These are phyloP conservation scores for Epizoanthus scotinus DNA, from an alignment of 92 coral and sea anemone genomes.

Conservation along the genomic window DNA sequence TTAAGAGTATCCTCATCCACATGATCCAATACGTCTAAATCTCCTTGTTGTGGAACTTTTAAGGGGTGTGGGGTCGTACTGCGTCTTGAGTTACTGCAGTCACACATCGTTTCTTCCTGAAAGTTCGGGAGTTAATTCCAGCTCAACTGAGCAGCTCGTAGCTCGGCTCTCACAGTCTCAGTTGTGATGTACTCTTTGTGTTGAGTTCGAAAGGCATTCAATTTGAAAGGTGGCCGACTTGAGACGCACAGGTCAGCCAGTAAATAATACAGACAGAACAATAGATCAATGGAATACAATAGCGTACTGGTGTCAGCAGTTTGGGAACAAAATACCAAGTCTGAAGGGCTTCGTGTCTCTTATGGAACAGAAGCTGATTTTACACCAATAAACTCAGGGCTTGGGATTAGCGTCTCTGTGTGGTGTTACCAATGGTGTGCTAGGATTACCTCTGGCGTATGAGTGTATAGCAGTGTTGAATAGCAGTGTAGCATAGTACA, in stretches of 20 bases:
- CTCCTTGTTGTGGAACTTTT: conserved; percentile 14
- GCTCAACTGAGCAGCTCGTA: neutral
- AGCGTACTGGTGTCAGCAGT: conserved; percentile 33
- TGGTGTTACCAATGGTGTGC: neutral
- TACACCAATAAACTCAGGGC: neutral
- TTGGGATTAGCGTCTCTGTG: conserved; percentile 13
- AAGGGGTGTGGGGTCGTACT: conserved; percentile 35
- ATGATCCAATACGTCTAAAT: conserved; percentile 43
- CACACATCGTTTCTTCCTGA: conserved; percentile 11
- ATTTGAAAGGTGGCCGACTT: neutral
- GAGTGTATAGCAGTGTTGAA: conserved; percentile 23
- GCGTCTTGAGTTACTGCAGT: conserved; percentile 39
- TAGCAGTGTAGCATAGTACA: neutral
- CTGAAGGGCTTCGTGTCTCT: conserved; percentile 14
- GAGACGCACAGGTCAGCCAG: neutral
- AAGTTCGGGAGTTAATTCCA: neutral
- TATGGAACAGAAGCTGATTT: neutral
- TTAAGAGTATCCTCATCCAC: conserved; percentile 60
- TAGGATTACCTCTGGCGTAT: no score
- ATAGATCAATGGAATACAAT: conserved; percentile 30
- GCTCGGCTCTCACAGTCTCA: no score
- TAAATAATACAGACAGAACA: conserved; percentile 7
- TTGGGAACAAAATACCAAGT: conserved; percentile 36
- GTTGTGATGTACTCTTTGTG: neutral
- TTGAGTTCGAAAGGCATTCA: neutral